A percentile compares a stretch with the other conserved stretches of the same genome.
Evolutionary conservation across 2,797 vertebrate species (phyloP).

Genomic region (Schizothorax lantsangensis): DNA sequence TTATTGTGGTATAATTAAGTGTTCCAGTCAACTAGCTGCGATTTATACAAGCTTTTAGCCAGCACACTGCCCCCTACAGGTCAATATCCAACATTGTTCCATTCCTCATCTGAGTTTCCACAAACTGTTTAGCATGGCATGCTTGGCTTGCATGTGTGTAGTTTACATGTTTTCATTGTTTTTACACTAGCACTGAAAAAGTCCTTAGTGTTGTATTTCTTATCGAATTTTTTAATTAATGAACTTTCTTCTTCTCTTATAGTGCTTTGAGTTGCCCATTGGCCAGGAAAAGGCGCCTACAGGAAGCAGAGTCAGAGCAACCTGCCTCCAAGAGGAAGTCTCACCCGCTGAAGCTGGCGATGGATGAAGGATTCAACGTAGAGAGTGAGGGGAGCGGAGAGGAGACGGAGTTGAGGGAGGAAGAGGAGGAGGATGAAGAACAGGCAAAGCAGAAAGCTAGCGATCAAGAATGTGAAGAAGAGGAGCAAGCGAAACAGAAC

Average conservation of each 20-base stretch:
- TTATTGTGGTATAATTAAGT: constrained; percentile 75
- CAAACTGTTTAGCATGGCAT: neutral
- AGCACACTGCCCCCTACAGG: constrained; percentile 69
- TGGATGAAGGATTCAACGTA: constrained; percentile 89
- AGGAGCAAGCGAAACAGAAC: constrained; percentile 57
- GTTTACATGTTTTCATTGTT: constrained; percentile 23
- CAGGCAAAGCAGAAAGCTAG: constrained; percentile 41
- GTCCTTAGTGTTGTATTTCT: neutral
- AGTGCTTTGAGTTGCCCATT: constrained; percentile 93
- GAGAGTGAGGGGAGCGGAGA: constrained; percentile 91
- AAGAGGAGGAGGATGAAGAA: constrained; percentile 68
- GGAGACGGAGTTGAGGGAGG: constrained; percentile 83
- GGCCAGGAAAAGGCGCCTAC: constrained; percentile 92
- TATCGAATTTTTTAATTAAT: neutral
- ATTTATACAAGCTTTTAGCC: constrained; percentile 69
- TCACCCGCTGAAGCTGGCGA: constrained; percentile 87
- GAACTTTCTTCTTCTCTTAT: constrained; percentile 9
- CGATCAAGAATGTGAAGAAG: constrained; percentile 49
- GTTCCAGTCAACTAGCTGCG: constrained; percentile 75
- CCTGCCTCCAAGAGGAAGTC: constrained; percentile 91
- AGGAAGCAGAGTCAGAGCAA: constrained; percentile 80
- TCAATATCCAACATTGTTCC: constrained; percentile 51
- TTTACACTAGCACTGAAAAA: neutral
- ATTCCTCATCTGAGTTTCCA: constrained; percentile 53
- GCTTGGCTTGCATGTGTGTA: constrained; percentile 33